Base-by-base conservation (phyloP, 2,797 vertebrate species). In the Rhincodon typus region DNA sequence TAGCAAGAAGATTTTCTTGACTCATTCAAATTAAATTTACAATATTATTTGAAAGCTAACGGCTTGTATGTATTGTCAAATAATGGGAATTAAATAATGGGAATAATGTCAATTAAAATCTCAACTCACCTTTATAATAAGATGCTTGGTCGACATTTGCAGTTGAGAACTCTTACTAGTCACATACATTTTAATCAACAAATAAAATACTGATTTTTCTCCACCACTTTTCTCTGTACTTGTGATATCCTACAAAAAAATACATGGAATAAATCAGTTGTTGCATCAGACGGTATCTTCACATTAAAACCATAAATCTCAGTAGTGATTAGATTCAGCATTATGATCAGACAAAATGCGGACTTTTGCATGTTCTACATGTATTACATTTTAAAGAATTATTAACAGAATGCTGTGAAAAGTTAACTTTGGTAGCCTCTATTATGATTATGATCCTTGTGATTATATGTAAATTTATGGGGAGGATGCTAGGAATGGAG, bases 141-240 rank as follows among this genome's bases (percentile, higher is more conserved):
- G 97, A 96, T 97, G 98, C 96, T 97, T 98, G 27, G 98, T 99
- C 94, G 98, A 98, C 70, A 97, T 97, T 96, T 98, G 98, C 95
- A 99, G 97, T 27, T 98, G 98, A 95, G 96, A 96, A 91, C 97
- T 98, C 96, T 96, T 97, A 97, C 98, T 98, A 96, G 97, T 98
- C 95, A 98, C 98, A 97, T 99, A 99, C 99, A 99, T 99, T 97
- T 99, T 99, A 97, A 99, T 98, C 94, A 99, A 97, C 96, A 99
- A 97, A 96, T 98, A 99, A 96, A 99, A 98, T 0, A 99, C 98
- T 0, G 99, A 99, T 96, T 98, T 98, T 96, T 99, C 98, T 57
- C 97, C 98, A 96, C 97, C 96, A 0, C 96, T 72, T 0, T 97
- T 97, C 25, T 98, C 98, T n/a, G 97, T 72, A 87, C 98, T 98